A percentile compares a stretch with the other conserved stretches of the same genome.
Evolutionary conservation across 2,113 vertebrate genomes (phyloP).

Genomic region (Rhodinocichla rosea): DNA sequence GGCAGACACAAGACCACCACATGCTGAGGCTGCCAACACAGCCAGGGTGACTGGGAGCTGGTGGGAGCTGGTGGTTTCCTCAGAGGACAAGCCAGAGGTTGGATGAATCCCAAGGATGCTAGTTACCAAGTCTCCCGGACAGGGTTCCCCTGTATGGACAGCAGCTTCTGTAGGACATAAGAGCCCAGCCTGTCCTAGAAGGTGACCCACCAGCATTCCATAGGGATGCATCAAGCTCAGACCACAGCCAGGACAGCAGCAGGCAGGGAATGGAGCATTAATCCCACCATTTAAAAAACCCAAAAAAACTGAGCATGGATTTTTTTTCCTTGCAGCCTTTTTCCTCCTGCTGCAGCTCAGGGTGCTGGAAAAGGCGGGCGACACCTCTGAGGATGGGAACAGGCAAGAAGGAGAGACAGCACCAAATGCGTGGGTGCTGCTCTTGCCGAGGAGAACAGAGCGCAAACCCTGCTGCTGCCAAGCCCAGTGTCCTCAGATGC

Average conservation of each 20-base stretch:
- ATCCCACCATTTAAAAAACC: neutral
- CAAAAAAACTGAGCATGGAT: neutral
- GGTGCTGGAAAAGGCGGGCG: neutral
- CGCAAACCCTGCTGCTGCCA: constrained; percentile 46
- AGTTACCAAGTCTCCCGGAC: neutral
- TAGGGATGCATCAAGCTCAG: neutral
- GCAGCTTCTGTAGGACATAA: neutral
- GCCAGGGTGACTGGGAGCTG: neutral
- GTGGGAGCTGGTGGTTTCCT: neutral
- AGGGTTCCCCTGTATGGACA: neutral
- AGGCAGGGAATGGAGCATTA: neutral
- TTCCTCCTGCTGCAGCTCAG: neutral
- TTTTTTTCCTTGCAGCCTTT: neutral
- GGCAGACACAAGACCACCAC: neutral
- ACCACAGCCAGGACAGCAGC: neutral
- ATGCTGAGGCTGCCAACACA: neutral
- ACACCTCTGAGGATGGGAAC: constrained; percentile 19
- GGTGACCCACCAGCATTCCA: neutral
- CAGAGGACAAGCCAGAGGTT: neutral
- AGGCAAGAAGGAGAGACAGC: constrained; percentile 46
- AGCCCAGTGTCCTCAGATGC: constrained; percentile 58
- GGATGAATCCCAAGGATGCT: neutral
- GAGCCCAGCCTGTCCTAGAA: neutral
- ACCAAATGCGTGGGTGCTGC: constrained; percentile 19
- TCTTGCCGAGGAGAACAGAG: neutral